Evolutionary conservation across 2,113 vertebrate genomes (phyloP).

Genomic region (Nerophis lumbriciformis): DNA sequence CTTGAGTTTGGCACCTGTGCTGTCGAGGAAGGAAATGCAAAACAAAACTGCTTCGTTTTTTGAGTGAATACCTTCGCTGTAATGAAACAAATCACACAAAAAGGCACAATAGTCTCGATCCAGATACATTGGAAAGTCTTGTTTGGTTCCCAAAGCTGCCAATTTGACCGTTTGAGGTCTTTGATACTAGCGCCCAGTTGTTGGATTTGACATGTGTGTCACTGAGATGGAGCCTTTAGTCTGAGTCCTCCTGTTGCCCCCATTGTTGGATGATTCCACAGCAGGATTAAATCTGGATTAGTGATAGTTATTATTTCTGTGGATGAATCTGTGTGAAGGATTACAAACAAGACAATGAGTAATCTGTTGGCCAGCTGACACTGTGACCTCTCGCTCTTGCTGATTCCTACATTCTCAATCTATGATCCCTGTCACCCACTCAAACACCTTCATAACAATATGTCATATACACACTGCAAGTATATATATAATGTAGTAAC

Average conservation of each 20-base stretch:
- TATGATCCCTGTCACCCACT: background rate
- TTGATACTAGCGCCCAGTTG: background rate
- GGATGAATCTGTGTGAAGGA: conserved; percentile 50
- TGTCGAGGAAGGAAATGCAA: too few relatives aligned
- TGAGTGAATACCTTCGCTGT: too few relatives aligned
- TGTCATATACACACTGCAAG: too few relatives aligned
- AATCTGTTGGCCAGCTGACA: conserved; percentile 60
- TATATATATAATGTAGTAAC: too few relatives aligned
- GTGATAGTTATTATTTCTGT: conserved; percentile 54
- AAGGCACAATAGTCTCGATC: too few relatives aligned
- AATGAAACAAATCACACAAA: too few relatives aligned
- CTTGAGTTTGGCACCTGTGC: too few relatives aligned
- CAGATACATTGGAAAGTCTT: too few relatives aligned
- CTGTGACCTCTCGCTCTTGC: conserved; percentile 20
- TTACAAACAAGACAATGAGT: conserved; percentile 54
- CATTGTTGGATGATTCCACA: conserved; percentile 40
- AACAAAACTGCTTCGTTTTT: too few relatives aligned
- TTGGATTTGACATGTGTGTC: background rate
- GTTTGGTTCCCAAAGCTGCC: too few relatives aligned
- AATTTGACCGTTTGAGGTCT: too few relatives aligned
- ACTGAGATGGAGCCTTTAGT: conserved; percentile 1
- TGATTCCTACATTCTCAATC: conserved; percentile 12
- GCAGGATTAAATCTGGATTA: conserved; percentile 61
- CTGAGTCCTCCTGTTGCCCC: background rate
- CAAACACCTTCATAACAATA: background rate